These are phyloP conservation scores for Latrodectus elegans DNA, from an alignment of 2,888 invertebrate genomes.

Conservation along the genomic window DNA sequence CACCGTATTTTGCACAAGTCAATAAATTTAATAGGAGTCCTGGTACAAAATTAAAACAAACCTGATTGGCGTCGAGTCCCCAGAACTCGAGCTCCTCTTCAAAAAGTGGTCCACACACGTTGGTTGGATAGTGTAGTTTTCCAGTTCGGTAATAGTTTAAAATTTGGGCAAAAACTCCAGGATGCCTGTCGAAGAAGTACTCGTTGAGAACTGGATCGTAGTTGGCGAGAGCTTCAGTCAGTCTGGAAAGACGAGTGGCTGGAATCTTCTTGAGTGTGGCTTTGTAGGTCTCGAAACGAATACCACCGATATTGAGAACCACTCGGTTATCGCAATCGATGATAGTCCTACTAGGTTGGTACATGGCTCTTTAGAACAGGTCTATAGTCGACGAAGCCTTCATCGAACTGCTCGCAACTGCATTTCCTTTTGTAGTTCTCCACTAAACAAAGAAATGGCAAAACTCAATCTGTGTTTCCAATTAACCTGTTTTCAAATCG, in stretches of 20 bases:
- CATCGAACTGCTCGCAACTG: no score
- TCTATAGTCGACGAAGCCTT: background rate
- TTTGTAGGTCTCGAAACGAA: constrained; percentile 87
- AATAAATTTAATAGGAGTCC: no score
- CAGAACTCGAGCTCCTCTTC: constrained; percentile 78
- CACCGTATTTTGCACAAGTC: no score
- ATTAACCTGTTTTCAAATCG: background rate
- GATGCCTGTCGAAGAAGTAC: constrained; percentile 90
- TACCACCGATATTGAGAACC: constrained; percentile 94
- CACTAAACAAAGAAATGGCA: no score
- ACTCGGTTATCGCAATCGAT: constrained; percentile 92
- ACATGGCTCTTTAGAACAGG: constrained; percentile 40
- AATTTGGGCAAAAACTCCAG: constrained; percentile 91
- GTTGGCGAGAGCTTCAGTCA: constrained; percentile 89
- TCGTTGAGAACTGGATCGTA: constrained; percentile 92
- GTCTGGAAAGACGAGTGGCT: constrained; percentile 86
- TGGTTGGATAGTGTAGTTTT: constrained; percentile 78
- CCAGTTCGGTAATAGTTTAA: constrained; percentile 86
- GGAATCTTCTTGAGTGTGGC: constrained; percentile 91
- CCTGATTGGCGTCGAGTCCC: constrained; percentile 78
- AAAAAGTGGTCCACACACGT: constrained; percentile 78
- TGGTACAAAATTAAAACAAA: background rate
- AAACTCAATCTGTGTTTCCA: background rate
- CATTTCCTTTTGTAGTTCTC: no score
- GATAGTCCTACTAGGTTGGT: constrained; percentile 55